Base-by-base conservation (phyloP, 2,113 vertebrate genomes). In the Propithecus coquereli region DNA sequence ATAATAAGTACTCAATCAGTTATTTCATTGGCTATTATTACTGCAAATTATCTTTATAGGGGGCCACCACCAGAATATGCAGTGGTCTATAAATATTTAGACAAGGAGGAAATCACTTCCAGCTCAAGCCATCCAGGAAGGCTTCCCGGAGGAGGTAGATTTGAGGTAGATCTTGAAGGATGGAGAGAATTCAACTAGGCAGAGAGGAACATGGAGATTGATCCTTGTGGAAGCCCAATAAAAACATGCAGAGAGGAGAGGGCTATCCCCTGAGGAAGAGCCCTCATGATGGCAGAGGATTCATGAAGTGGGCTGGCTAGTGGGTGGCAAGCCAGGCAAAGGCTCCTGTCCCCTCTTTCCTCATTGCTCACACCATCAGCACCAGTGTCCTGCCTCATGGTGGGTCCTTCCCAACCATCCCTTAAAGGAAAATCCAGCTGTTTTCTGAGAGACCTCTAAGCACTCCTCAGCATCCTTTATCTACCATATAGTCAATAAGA, bases 101-200 rank as follows among this genome's bases (percentile, higher is more conserved):
- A 77, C 52, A 71, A 45, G 52, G 20, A 30, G 30, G 47, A 95
- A 93, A 70, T 77, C n/a, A 47, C 40, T 59, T 81, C 73, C 32
- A 32, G 47, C 32, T 84, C 61, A 90, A 79, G 74, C 27, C 61
- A 40, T 73, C 37, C 5, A 25, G 52, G 63, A 74, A 68, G 40
- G 20, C 30, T 85, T 65, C 63, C 32, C 17, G 32, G 50, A 93
- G 25, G 40, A 70, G n/a, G 43, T 17, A 61, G 43, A 45, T 59
- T 22, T 63, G 43, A 95, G 14, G 8, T 45, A n/a, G 66, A 57
- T 17, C 43, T 91, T 97, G n/a, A 74, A 84, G 27, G 66, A 73
- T 43, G 10, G 6, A 77, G 22, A 52, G 27, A 86, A 94, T 83
- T 90, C 70, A 27, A 3, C 27, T n/a, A 65, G 40, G 68, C 27